Base-by-base conservation (phyloP, 2,888 invertebrate genomes). In the Pristionchus mayeri region DNA sequence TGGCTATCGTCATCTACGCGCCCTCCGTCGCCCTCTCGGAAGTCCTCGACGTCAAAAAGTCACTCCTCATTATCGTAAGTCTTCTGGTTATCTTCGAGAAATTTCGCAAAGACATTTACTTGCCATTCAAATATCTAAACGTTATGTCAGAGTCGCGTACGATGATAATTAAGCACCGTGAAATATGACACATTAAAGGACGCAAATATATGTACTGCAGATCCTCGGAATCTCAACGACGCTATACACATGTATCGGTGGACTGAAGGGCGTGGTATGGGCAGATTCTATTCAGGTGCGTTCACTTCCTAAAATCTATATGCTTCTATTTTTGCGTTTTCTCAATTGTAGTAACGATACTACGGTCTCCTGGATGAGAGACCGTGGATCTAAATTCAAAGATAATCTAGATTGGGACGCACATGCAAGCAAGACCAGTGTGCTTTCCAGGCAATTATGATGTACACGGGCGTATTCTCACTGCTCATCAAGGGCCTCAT, bases 191-290 rank as follows among this genome's bases (percentile, higher is more conserved):
- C n/a, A n/a, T n/a, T n/a, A n/a, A n/a, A n/a, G n/a, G n/a, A n/a
- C n/a, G n/a, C n/a, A n/a, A n/a, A n/a, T n/a, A n/a, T n/a, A n/a
- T n/a, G n/a, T n/a, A n/a, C n/a, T 88, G 60, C 54, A 90, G 90
- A 89, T 89, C 24, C 89, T 90, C 75, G 90, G 90, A 57, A 80
- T 87, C 24, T 87, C 87, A 21, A 89, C 90, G 13, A 90, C 90
- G 13, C 83, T 89, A 18, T 90, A 90, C 85, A 90, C 90, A n/a
- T 90, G 90, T 44, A 88, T 90, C 57, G 90, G 90, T 4, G 90
- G 90, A 18, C 81, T 90, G 63, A 90, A 90, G 83, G 90, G 89
- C 0, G 90, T 90, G n/a, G 90, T 90, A 9, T 90, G 90, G 90
- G 88, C 90, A 0, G 90, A 90, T 76, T 89, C 90, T 13, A 85